These are phyloP conservation scores for Carabus problematicus DNA, from an alignment of 2,888 invertebrate genomes.

Conservation along the genomic window DNA sequence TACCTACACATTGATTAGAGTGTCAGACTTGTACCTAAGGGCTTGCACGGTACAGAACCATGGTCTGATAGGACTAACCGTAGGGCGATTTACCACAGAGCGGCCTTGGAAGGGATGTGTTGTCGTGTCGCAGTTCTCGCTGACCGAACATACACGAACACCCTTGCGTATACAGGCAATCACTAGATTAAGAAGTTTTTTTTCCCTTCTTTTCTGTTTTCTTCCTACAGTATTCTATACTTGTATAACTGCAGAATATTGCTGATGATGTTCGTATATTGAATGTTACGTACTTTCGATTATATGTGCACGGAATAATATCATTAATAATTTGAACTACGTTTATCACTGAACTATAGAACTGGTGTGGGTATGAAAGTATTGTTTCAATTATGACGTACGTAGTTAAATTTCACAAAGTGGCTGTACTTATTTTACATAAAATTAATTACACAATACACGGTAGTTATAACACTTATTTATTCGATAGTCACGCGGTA, in stretches of 20 bases:
- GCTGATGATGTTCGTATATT: no score
- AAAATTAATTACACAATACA: no score
- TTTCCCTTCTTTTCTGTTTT: conserved; percentile 8
- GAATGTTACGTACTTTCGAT: no score
- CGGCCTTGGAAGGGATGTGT: conserved; percentile 1
- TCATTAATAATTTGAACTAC: no score
- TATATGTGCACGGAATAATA: no score
- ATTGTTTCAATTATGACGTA: no score
- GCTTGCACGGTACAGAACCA: neutral
- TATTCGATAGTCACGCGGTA: no score
- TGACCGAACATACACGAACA: conserved; percentile 15
- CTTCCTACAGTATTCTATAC: neutral
- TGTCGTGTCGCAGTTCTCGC: neutral
- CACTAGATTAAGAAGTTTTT: conserved; percentile 10
- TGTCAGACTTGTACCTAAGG: conserved; percentile 27
- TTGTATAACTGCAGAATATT: neutral
- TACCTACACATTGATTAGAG: conserved; percentile 24
- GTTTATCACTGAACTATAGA: no score
- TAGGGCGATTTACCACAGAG: conserved; percentile 24
- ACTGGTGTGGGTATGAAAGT: no score
- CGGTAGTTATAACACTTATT: no score
- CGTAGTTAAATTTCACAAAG: no score
- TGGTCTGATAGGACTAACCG: neutral
- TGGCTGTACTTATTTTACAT: no score
- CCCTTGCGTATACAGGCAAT: conserved; percentile 7